Conservation (phyloP, 2,113 vertebrate species). For the Dipodomys ordii region DNA sequence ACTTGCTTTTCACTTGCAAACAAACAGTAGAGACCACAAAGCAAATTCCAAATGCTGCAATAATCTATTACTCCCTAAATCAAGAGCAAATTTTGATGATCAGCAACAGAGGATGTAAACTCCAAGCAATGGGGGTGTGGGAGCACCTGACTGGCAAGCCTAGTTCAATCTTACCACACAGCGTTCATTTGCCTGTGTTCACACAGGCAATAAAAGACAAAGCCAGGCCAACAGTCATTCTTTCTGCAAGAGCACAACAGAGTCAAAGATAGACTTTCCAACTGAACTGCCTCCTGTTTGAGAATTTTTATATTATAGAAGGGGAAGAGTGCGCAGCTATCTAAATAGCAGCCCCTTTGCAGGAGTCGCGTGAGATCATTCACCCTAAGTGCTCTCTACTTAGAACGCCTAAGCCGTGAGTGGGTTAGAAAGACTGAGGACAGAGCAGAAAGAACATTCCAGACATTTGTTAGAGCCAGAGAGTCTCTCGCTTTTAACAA, state of each 20-base stretch:
- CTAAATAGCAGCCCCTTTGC: background rate
- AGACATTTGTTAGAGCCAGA: background rate
- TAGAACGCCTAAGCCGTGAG: background rate
- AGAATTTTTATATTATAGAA: background rate
- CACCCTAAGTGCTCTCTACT: background rate
- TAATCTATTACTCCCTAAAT: background rate
- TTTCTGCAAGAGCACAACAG: background rate
- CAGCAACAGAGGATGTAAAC: background rate
- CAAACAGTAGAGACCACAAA: background rate
- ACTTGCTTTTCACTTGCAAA: background rate
- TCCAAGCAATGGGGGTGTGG: background rate
- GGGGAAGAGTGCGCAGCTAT: background rate
- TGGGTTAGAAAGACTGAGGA: background rate
- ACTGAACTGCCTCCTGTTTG: background rate
- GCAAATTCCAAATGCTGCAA: background rate
- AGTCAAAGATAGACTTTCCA: background rate
- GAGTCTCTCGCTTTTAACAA: background rate
- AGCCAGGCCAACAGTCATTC: background rate
- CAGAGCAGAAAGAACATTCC: background rate
- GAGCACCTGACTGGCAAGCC: background rate
- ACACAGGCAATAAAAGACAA: background rate
- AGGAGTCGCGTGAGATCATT: background rate
- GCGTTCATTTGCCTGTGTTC: background rate
- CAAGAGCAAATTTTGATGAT: conserved; percentile 23
- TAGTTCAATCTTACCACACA: background rate